These are phyloP conservation scores for Oxytorus armatus DNA, from an alignment of 2,888 invertebrate genomes.

Conservation along the genomic window DNA sequence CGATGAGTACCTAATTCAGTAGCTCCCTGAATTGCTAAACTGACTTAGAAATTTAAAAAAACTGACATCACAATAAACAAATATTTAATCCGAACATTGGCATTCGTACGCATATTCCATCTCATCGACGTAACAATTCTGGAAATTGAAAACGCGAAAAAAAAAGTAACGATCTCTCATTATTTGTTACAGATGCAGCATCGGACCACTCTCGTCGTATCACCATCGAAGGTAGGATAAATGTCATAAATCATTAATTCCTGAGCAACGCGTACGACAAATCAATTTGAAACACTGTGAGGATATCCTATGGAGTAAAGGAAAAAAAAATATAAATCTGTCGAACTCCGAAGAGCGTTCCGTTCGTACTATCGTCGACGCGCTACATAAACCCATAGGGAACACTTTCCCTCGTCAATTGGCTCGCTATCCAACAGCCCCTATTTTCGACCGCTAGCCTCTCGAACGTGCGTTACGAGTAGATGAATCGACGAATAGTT, in stretches of 20 bases:
- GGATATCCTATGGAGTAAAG: conserved; percentile 5
- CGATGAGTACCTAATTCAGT: too few species aligned
- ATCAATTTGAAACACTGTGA: conserved; percentile 31
- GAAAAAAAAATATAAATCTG: conserved; percentile 49
- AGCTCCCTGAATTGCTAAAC: too few species aligned
- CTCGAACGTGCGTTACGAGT: conserved; percentile 27
- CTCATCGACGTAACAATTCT: background rate
- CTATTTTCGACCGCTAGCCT: conserved; percentile 31
- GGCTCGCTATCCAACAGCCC: background rate
- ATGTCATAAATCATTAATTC: conserved; percentile 30
- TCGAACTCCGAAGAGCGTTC: background rate
- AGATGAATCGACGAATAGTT: conserved; percentile 58
- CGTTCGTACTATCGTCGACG: conserved; percentile 32
- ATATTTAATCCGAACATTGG: too few species aligned
- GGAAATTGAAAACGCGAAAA: background rate
- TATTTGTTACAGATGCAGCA: conserved; percentile 65
- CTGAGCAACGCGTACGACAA: conserved; percentile 34
- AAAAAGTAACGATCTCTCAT: conserved; percentile 1
- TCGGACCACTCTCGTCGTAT: conserved; percentile 54
- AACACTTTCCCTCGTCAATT: background rate
- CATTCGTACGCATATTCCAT: too few species aligned
- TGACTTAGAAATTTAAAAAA: too few species aligned
- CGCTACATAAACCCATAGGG: conserved; percentile 9
- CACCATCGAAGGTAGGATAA: conserved; percentile 64
- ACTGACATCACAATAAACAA: too few species aligned